Conservation (phyloP, 2,113 vertebrate species). For the Sapayoa aenigma region DNA sequence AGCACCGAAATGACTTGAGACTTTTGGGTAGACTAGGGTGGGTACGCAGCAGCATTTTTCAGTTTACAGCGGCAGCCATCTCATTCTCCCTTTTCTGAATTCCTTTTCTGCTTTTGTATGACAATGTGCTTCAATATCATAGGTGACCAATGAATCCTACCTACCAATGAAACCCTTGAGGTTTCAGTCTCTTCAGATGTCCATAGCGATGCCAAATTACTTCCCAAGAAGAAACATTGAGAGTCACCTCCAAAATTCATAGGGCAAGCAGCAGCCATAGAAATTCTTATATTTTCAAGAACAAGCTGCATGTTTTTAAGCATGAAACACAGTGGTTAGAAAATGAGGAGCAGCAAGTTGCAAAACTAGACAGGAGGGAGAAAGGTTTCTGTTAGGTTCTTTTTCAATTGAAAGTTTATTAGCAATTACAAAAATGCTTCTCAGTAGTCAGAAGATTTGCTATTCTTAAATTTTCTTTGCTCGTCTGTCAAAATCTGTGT, state of each 20-base stretch:
- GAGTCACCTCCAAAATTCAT: background rate
- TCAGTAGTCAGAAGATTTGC: background rate
- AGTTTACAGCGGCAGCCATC: background rate
- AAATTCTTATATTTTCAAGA: background rate
- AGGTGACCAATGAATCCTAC: background rate
- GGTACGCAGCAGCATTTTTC: background rate
- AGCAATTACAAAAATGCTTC: background rate
- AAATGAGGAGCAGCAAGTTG: background rate
- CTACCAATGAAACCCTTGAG: background rate
- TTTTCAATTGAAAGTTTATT: background rate
- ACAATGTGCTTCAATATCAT: background rate
- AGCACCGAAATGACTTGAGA: background rate
- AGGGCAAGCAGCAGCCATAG: background rate
- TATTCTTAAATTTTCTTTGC: background rate
- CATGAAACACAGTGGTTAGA: background rate
- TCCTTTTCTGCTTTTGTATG: background rate
- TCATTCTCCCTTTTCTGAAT: background rate
- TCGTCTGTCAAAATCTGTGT: background rate
- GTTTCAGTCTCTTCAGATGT: background rate
- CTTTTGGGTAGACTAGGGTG: background rate
- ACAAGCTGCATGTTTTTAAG: background rate
- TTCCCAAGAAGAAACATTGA: background rate
- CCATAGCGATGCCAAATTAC: background rate
- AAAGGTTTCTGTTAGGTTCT: background rate
- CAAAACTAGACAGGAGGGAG: background rate